A percentile compares a stretch with the other conserved stretches of the same genome.
Conservation (phyloP, 2,888 invertebrate species). For the Erebia ligea region DNA sequence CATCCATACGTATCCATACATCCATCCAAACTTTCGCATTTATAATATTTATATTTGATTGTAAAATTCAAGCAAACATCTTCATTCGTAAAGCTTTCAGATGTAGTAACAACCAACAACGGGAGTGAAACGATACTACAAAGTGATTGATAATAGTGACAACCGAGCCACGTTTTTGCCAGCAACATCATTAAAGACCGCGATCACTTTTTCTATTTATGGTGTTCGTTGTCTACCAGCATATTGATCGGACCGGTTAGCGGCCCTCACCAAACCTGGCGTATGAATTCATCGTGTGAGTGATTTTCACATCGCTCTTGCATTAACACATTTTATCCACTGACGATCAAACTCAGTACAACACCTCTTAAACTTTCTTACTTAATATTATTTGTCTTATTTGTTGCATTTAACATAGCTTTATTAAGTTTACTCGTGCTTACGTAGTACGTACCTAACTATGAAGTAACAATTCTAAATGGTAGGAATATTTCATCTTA, state of each 20-base stretch:
- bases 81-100: conserved; percentile 7
- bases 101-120: conserved; percentile 21
- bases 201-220: conserved; percentile 72
- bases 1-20: too few relatives aligned
- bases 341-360: conserved; percentile 57
- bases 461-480: neutral
- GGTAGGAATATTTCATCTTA: neutral
- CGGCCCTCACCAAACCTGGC: conserved; percentile 43
- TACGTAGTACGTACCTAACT: neutral
- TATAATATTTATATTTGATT: too few relatives aligned
- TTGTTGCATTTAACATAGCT: conserved; percentile 12
- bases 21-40: too few relatives aligned
- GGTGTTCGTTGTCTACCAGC: conserved; percentile 68
- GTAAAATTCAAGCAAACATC: conserved; percentile 4
- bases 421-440: neutral
- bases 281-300: conserved; percentile 57
- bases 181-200: conserved; percentile 65
- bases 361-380: conserved; percentile 10
- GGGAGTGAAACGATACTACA: conserved; percentile 56
- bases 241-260: conserved; percentile 71
- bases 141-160: conserved; percentile 71
- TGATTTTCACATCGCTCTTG: conserved; percentile 60
- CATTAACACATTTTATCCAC: conserved; percentile 44
- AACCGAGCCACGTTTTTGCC: conserved; percentile 63
- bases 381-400: conserved; percentile 14